These are phyloP conservation scores for Acrocephalus scirpaceus DNA, from an alignment of 2,797 vertebrate species.

Conservation along the genomic window DNA sequence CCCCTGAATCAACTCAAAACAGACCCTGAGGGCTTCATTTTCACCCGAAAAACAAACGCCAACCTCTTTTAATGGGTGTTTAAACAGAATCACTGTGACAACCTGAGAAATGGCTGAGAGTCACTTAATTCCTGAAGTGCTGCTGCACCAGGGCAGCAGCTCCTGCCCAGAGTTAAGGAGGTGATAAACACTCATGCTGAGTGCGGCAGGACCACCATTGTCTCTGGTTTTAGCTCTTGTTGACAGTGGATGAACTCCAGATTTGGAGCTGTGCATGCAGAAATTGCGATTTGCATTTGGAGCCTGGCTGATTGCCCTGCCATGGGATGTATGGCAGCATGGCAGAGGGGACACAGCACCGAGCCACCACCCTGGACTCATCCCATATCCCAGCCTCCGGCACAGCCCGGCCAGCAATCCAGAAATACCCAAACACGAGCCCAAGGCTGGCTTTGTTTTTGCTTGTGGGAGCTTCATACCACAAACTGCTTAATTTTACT, in stretches of 20 bases:
- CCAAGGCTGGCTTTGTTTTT: not conserved
- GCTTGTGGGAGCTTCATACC: not conserved
- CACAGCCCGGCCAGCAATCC: rapidly evolving
- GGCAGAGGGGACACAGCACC: rapidly evolving
- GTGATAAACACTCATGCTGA: not conserved
- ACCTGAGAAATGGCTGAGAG: not conserved
- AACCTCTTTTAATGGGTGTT: not conserved
- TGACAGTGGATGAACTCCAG: not conserved
- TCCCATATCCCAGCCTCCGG: rapidly evolving
- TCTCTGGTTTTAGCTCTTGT: not conserved
- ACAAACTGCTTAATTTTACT: not conserved
- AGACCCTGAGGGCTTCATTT: not conserved
- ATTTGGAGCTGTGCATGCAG: not conserved
- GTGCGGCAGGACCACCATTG: rapidly evolving
- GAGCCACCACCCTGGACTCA: not conserved
- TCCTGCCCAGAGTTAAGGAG: not conserved
- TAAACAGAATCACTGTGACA: not conserved
- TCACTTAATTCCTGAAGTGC: not conserved
- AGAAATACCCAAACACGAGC: rapidly evolving
- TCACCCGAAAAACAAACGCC: rapidly evolving
- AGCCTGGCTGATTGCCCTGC: not conserved
- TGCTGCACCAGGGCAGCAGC: not conserved
- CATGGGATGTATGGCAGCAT: rapidly evolving
- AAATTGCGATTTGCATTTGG: not conserved
- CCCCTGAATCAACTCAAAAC: not conserved